Evolutionary conservation across 2,888 invertebrate genomes (phyloP).

Genomic region (Tipula helvola): DNA sequence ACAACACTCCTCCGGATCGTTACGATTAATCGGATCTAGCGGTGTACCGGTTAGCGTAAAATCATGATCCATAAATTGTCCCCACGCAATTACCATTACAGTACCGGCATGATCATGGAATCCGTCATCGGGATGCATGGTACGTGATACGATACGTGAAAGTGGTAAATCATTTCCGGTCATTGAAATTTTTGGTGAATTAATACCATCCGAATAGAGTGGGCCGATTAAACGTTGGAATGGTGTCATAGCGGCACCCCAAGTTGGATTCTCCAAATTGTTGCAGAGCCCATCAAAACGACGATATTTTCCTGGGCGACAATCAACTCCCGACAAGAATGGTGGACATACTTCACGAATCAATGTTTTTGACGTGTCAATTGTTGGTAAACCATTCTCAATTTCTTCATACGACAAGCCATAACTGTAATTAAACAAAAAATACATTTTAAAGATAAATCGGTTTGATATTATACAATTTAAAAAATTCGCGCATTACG

Average conservation of each 20-base stretch:
- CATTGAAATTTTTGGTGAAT: slow-evolving; percentile 66
- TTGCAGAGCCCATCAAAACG: slow-evolving; percentile 81
- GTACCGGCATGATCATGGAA: slow-evolving; percentile 90
- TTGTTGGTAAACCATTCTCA: slow-evolving; percentile 72
- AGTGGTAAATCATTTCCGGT: slow-evolving; percentile 66
- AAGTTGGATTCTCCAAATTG: slow-evolving; percentile 76
- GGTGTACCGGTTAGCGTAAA: slow-evolving; percentile 81
- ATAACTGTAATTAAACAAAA: slow-evolving; percentile 44
- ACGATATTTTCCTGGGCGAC: slow-evolving; percentile 77
- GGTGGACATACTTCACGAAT: slow-evolving; percentile 80
- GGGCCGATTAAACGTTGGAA: slow-evolving; percentile 67
- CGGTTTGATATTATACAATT: not conserved
- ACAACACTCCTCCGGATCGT: slow-evolving; percentile 87
- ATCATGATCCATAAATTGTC: slow-evolving; percentile 92
- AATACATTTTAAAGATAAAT: too few species aligned
- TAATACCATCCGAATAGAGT: slow-evolving; percentile 73
- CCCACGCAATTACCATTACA: slow-evolving; percentile 89
- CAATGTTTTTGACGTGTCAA: slow-evolving; percentile 78
- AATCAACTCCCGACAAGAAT: slow-evolving; percentile 75
- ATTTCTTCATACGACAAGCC: slow-evolving; percentile 75
- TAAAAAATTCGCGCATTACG: not conserved
- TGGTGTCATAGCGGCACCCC: slow-evolving; percentile 76
- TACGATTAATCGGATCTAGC: slow-evolving; percentile 70
- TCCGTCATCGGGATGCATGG: slow-evolving; percentile 86
- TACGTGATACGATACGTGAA: slow-evolving; percentile 74